Evolutionary conservation across 2,113 vertebrate species (phyloP), one percentile per base, ranked within the genome.

Genomic region (Tragulus kanchil): DNA sequence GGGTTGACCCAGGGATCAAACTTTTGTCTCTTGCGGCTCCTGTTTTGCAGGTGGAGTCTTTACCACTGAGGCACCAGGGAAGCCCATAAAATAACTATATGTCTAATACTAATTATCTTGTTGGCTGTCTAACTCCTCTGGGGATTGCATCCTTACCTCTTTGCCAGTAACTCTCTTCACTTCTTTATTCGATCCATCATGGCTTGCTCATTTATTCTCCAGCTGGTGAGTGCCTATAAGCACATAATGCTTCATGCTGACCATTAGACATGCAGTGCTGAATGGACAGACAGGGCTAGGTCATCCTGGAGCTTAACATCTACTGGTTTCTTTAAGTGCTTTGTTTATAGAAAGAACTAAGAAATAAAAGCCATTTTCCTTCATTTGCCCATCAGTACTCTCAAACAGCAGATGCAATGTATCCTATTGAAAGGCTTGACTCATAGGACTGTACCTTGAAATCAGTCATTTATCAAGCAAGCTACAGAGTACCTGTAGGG

Each of bases 391-490:
- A 89, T 56, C 59, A 17, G 36, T 75, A 16, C 59, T 91, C 79
- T 96, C 86, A 85, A 82, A 85, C 23, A 82, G 5, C 15, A 42
- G 56, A 56, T 75, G 71, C 6, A 14, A 50, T 77, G n/a, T 81
- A 61, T 89, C 45, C 13, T 91, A 36, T 11, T 61, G 56, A n/a
- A 89, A 25, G 54, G 23, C 25, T 96, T 73, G 26, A 17, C 21
- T 96, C 16, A 7, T 82, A 77, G 85, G 13, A 81, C 73, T 25
- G 50, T 77, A 50, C 7, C 14, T 77, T 28, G 73, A 89, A 92
- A 58, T 97, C 21, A 85, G 45, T 62, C 62, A 93, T 90, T 84
- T 36, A 48, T 52, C n/a, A 79, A 90, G 64, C n/a, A 79, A 90
- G 64, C 23, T 62, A 28, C 36, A 81, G 73, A 95, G 7, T 77